phyloP scores from a whole-genome alignment of 2,888 invertebrate species.

The Laspeyria flexula region DNA sequence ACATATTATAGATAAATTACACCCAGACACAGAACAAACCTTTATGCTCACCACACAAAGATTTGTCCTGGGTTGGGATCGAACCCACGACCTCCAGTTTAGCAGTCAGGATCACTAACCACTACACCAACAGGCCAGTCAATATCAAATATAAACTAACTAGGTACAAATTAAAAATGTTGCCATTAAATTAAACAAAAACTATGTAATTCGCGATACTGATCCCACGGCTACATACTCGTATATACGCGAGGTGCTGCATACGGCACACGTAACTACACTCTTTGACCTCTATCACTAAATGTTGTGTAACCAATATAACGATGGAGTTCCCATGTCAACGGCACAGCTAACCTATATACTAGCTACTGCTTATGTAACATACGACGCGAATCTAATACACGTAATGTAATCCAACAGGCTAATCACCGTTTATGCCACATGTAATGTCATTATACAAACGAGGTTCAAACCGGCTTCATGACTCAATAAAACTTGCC shows the following conservation, averaged over 20 bases:
- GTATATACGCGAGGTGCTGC: constrained; percentile 35
- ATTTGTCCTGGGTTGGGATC: no score
- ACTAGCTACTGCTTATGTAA: constrained; percentile 33
- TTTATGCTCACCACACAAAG: no score
- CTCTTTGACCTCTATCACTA: constrained; percentile 65
- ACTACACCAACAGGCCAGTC: no score
- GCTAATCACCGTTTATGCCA: background rate
- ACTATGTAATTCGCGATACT: constrained; percentile 10
- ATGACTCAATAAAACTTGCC: no score
- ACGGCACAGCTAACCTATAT: constrained; percentile 45
- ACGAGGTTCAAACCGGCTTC: no score
- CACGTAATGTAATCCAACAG: constrained; percentile 15
- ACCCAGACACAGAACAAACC: no score
- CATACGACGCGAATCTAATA: constrained; percentile 18
- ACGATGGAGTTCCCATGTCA: constrained; percentile 59
- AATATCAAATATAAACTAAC: no score
- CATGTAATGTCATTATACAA: background rate
- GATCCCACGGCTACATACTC: constrained; percentile 30
- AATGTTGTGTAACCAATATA: constrained; percentile 54
- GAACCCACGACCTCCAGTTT: no score
- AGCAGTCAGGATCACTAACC: no score
- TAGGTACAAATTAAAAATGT: no score
- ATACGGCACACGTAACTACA: constrained; percentile 58
- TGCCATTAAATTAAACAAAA: constrained; percentile 4
- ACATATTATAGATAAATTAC: no score